Evolutionary conservation across 1,140 invertebrate species (phyloP).

Genomic region (Hetaerina americana): DNA sequence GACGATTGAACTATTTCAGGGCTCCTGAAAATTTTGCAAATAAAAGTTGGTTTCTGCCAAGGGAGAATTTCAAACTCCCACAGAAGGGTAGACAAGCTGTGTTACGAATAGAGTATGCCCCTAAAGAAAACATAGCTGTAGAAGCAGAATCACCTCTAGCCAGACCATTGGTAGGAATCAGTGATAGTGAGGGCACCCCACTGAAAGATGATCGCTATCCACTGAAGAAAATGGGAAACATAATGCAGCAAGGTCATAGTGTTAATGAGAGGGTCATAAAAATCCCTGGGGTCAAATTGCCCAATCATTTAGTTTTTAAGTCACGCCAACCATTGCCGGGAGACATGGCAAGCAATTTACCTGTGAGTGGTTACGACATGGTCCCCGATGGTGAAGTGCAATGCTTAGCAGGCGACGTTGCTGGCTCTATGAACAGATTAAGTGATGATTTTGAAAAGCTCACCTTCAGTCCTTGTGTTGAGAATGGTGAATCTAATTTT

Average conservation of each 20-base stretch:
- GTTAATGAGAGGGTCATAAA: background rate
- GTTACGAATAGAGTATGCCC: background rate
- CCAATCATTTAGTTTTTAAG: background rate
- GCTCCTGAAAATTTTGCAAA: background rate
- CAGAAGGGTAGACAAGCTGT: background rate
- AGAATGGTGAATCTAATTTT: background rate
- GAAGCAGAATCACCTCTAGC: background rate
- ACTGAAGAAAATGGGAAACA: too few relatives aligned
- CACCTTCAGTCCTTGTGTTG: too few relatives aligned
- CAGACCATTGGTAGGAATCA: background rate
- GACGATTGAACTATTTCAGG: too few relatives aligned
- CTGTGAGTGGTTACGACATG: background rate
- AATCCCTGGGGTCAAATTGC: background rate
- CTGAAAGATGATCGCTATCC: too few relatives aligned
- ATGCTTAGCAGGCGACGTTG: background rate
- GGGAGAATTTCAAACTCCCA: background rate
- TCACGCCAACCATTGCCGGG: background rate
- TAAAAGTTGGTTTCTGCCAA: background rate
- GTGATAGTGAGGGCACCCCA: background rate
- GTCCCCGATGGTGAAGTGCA: background rate
- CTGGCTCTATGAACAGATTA: background rate
- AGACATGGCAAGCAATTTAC: background rate
- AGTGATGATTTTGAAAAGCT: background rate
- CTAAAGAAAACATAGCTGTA: background rate
- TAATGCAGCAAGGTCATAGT: too few relatives aligned